phyloP scores from a whole-genome alignment of 2,113 vertebrate genomes.

The Ursus arctos region DNA sequence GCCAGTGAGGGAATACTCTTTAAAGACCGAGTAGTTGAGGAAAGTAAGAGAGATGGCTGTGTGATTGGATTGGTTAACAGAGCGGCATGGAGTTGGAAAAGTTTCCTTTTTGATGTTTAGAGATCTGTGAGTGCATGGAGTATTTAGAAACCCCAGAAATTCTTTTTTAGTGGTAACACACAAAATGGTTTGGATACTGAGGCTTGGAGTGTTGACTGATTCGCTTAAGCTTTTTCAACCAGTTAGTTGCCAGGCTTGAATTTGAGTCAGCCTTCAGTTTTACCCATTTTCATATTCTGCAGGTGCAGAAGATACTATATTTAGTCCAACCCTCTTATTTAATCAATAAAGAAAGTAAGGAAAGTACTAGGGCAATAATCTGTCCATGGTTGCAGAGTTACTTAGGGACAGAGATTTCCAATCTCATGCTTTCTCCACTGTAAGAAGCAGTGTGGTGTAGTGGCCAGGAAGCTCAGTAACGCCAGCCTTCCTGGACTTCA shows the following conservation, averaged over 20 bases:
- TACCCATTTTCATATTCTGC: constrained; percentile 7
- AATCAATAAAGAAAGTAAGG: not conserved
- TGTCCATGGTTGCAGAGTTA: not conserved
- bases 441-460: not conserved
- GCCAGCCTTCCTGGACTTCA: not conserved
- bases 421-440: not conserved
- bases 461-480: not conserved
- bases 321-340: not conserved
- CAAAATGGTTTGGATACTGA: constrained; percentile 15
- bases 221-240: not conserved
- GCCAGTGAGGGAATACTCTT: not conserved
- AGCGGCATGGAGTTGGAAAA: not conserved
- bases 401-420: not conserved
- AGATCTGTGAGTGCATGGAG: not conserved
- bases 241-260: constrained; percentile 23
- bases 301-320: not conserved
- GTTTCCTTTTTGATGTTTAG: constrained; percentile 44
- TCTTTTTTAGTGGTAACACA: not conserved
- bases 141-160: not conserved
- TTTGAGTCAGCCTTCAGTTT: not conserved
- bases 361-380: not conserved
- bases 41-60: constrained; percentile 21
- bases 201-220: not conserved
- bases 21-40: not conserved
- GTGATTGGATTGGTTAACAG: not conserved